phyloP scores from a whole-genome alignment of 2,113 vertebrate genomes.

The Mastomys coucha region DNA sequence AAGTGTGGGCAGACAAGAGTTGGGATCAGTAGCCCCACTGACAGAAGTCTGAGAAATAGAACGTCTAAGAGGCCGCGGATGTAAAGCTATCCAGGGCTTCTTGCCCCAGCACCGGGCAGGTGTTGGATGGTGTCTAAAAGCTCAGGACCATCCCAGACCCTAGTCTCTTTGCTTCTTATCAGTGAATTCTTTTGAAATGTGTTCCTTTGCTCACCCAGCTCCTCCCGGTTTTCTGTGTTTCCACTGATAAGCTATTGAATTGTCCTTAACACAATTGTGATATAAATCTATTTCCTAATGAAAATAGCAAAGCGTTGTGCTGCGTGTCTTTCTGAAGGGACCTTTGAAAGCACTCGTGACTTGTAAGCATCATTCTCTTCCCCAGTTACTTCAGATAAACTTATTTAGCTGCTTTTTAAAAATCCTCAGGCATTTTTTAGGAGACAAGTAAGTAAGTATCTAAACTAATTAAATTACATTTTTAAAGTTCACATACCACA shows the following conservation, averaged over 20 bases:
- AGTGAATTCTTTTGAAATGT: background rate
- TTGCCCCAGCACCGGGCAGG: background rate
- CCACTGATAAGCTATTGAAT: background rate
- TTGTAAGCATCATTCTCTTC: background rate
- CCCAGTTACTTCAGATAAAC: background rate
- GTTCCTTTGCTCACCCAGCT: background rate
- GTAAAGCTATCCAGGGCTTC: background rate
- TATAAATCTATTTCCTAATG: slow-evolving; percentile 28
- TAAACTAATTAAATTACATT: background rate
- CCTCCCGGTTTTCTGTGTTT: background rate
- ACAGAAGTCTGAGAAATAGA: background rate
- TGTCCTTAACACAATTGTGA: background rate
- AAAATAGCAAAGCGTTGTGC: background rate
- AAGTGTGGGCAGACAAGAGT: background rate
- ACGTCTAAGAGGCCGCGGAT: background rate
- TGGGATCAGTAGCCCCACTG: background rate
- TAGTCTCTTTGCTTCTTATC: background rate
- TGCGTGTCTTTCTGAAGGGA: slow-evolving; percentile 1
- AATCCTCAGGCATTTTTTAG: background rate
- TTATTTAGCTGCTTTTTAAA: background rate
- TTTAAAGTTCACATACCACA: background rate
- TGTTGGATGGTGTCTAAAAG: background rate
- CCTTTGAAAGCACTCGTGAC: background rate
- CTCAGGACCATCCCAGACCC: background rate
- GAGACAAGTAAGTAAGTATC: background rate